Base-by-base conservation (phyloP, 2,113 vertebrate genomes). In the Syrrhaptes paradoxus region DNA sequence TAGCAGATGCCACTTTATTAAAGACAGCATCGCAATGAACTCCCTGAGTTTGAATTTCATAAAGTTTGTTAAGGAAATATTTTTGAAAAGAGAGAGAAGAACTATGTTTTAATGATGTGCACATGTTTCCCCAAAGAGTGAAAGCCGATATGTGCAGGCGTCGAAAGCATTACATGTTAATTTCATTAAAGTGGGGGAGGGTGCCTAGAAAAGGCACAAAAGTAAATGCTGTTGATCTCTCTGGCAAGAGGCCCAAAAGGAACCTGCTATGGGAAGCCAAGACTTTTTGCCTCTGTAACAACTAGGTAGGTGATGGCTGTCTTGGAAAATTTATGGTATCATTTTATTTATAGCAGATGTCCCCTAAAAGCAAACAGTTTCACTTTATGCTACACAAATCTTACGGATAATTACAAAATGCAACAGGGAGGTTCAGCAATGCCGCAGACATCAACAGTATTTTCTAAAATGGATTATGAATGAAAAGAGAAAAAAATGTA, bases 321-420 rank as follows among this genome's bases (percentile, higher is more conserved):
- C 97, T 93, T 94, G 81, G 68, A 97, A 98, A 97, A 97, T 97
- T 95, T 95, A 96, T 94, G 63, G 91, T 94, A 95, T 97, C 68
- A 52, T 94, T 98, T 98, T 98, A 98, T 97, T 98, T 98, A 90
- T 95, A 97, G 97, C 97, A 98, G 97, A 98, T 98, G 97, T 98
- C 95, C 91, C 72, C 72, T 92, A 96, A 97, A 97, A 97, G 95
- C 85, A 95, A 97, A 95, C 83, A 95, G 95, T 96, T 98, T 96
- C 96, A 72, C 78, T 97, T 96, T 96, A 93, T 94, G 84, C 84
- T 93, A 68, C 22, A 63, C 93, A 97, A 97, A 97, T 97, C 96
- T 96, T 95, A 95, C 2, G 58, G 91, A 96, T 94, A 97, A 97
- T 97, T 97, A 57, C 82, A 97, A 95, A 95, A 81, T 52, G 67